These are phyloP conservation scores for Steinernema khuongi DNA, from an alignment of 1,140 invertebrate species.

Conservation along the genomic window DNA sequence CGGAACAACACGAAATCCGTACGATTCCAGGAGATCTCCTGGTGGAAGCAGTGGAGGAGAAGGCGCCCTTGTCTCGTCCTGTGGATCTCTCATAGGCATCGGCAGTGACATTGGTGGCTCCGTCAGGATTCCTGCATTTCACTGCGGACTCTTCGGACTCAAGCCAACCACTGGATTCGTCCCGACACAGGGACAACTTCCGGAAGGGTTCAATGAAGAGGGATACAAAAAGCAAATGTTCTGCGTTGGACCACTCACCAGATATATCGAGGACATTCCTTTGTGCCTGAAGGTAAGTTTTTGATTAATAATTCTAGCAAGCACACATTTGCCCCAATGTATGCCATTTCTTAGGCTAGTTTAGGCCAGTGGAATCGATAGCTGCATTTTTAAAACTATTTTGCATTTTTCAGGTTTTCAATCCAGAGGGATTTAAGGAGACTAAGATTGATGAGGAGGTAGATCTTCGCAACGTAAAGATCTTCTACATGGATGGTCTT, in stretches of 20 bases:
- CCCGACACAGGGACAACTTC: constrained; percentile 20
- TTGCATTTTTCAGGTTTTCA: neutral
- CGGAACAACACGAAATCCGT: constrained; percentile 77
- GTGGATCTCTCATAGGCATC: constrained; percentile 75
- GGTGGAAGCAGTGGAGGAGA: constrained; percentile 63
- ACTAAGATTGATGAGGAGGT: constrained; percentile 12
- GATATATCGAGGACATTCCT: constrained; percentile 26
- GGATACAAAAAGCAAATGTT: constrained; percentile 22
- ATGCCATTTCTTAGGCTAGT: neutral
- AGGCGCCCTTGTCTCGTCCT: constrained; percentile 66
- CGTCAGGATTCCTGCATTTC: constrained; percentile 84
- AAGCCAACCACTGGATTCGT: constrained; percentile 69
- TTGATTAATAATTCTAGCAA: neutral
- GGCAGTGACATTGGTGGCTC: constrained; percentile 91
- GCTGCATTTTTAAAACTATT: neutral
- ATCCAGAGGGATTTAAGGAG: neutral
- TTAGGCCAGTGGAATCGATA: neutral
- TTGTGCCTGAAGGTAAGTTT: constrained; percentile 23
- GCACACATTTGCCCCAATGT: too few species aligned
- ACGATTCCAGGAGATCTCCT: constrained; percentile 74
- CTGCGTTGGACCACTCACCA: constrained; percentile 18
- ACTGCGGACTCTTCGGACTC: constrained; percentile 88
- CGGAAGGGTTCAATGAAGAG: neutral
- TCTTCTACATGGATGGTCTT: constrained; percentile 28
- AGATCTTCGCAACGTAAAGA: constrained; percentile 17